Percentiles rank a stretch among this genome's conserved stretches.
These are phyloP conservation scores for Haemorhous mexicanus DNA, from an alignment of 2,113 vertebrate genomes.

Conservation along the genomic window DNA sequence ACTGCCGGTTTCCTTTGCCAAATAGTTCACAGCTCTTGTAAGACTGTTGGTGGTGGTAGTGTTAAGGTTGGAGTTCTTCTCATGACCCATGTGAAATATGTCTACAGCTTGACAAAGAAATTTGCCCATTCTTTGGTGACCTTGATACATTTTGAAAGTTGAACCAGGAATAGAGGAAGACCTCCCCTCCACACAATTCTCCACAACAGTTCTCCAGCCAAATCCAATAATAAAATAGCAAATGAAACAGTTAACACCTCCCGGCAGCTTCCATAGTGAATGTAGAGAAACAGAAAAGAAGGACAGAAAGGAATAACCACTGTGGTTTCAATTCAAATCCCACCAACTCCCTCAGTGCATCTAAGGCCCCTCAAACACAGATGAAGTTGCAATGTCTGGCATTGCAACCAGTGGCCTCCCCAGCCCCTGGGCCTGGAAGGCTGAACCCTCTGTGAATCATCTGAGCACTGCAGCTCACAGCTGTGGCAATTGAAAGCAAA, in stretches of 20 bases:
- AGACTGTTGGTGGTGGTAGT: neutral
- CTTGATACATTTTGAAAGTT: neutral
- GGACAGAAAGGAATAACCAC: neutral
- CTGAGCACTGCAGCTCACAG: neutral
- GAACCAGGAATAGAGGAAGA: neutral
- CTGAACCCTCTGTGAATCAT: conserved; percentile 30
- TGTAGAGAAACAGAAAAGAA: neutral
- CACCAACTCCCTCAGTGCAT: neutral
- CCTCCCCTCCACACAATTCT: neutral
- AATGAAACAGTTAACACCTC: neutral
- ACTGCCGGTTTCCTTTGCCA: conserved; percentile 51
- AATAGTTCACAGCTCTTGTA: conserved; percentile 1
- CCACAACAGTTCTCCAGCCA: neutral
- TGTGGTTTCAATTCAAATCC: neutral
- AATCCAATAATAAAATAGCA: neutral
- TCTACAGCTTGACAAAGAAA: neutral
- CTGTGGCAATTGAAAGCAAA: neutral
- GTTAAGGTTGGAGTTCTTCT: neutral
- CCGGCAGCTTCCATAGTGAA: neutral
- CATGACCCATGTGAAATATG: conserved; percentile 31
- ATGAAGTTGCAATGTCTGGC: neutral
- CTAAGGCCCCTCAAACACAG: neutral
- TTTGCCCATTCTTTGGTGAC: neutral
- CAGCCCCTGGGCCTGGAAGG: neutral
- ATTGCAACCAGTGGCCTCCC: neutral